Percentiles rank a stretch among this genome's conserved stretches.
Evolutionary conservation across 2,888 invertebrate genomes (phyloP).

Genomic region (Mesopsocus fuscifrons): DNA sequence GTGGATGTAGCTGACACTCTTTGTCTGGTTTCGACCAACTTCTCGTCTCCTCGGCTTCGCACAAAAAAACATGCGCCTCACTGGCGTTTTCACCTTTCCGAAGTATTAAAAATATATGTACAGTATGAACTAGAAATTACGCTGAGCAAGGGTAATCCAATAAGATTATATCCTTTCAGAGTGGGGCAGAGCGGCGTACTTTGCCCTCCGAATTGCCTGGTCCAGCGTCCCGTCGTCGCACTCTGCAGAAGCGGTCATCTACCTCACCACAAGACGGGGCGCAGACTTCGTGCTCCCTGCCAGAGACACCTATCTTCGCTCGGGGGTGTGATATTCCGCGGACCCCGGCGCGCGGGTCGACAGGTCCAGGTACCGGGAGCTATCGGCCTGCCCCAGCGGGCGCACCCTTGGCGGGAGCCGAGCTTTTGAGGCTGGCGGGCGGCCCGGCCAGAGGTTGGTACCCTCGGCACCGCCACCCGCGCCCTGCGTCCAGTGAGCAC

Average conservation of each 20-base stretch:
- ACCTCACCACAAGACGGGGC: conserved; percentile 28
- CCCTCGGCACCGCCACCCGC: conserved; percentile 24
- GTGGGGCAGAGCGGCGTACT: conserved; percentile 42
- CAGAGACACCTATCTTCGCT: conserved; percentile 77
- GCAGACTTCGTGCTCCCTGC: conserved; percentile 70
- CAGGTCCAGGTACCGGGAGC: conserved; percentile 29
- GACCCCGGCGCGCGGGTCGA: conserved; percentile 52
- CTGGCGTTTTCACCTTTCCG: no score
- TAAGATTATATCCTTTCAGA: no score
- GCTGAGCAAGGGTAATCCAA: no score
- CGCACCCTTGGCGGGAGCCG: conserved; percentile 44
- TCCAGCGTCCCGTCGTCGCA: conserved; percentile 28
- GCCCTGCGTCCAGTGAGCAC: conserved; percentile 72
- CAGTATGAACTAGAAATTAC: no score
- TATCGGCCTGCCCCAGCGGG: conserved; percentile 22
- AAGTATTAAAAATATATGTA: no score
- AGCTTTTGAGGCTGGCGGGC: conserved; percentile 55
- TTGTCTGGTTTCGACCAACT: no score
- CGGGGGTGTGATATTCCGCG: conserved; percentile 68
- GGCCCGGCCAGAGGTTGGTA: conserved; percentile 68
- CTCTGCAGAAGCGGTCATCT: conserved; percentile 26
- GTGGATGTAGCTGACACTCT: no score
- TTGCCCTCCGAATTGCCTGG: conserved; percentile 49
- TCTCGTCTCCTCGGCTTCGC: no score
- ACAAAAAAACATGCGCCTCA: no score